phyloP scores from a whole-genome alignment of 2,113 vertebrate species.

The Alexandromys fortis region DNA sequence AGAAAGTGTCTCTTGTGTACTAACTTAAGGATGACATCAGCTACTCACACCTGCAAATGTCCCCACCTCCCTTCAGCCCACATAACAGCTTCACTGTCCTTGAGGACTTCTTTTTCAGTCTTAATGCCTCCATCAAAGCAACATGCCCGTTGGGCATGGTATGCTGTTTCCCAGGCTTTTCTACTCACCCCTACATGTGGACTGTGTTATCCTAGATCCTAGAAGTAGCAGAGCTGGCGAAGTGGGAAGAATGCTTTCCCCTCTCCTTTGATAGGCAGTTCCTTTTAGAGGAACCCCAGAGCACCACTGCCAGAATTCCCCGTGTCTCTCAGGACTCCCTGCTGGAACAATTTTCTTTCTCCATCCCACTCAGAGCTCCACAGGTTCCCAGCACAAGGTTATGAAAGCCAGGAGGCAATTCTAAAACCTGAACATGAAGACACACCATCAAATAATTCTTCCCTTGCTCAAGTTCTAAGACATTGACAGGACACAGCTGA shows the following conservation, averaged over 20 bases:
- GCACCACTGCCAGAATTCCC: not conserved
- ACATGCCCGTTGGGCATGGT: accelerated
- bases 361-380: not conserved
- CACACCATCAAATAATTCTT: not conserved
- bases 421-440: not conserved
- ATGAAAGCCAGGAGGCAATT: not conserved
- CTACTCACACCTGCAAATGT: not conserved
- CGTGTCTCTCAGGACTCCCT: not conserved
- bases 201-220: not conserved
- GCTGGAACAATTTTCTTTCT: not conserved
- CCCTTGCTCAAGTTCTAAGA: not conserved
- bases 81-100: not conserved
- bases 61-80: not conserved
- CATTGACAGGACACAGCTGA: not conserved
- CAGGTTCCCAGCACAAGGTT: not conserved
- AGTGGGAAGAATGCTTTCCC: not conserved
- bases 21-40: not conserved
- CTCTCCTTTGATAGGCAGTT: not conserved
- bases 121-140: not conserved
- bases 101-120: not conserved
- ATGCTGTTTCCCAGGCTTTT: too few species aligned
- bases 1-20: not conserved
- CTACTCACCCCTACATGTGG: accelerated
- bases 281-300: not conserved
- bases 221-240: not conserved